These are phyloP conservation scores for Campylorhamphus procurvoides DNA, from an alignment of 2,113 vertebrate genomes.

Conservation along the genomic window DNA sequence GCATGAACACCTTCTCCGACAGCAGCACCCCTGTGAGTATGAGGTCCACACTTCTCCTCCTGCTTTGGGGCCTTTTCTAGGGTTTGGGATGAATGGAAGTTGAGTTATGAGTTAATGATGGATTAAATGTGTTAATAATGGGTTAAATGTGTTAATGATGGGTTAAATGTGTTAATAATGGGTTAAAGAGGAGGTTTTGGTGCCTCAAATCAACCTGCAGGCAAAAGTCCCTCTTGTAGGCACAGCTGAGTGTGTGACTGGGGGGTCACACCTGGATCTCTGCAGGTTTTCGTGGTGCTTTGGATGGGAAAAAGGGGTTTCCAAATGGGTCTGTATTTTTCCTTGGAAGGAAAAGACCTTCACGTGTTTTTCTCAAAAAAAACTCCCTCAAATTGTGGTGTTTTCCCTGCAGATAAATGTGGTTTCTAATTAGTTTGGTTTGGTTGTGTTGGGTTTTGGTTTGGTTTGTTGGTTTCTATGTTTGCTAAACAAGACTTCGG, in stretches of 20 bases:
- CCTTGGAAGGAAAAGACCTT: background rate
- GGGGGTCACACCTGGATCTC: fast-evolving
- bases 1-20: constrained; percentile 92
- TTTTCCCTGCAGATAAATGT: background rate
- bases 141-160: no score
- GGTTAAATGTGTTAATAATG: fast-evolving
- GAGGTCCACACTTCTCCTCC: fast-evolving
- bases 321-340: background rate
- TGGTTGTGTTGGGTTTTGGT: background rate
- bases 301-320: background rate
- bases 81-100: fast-evolving
- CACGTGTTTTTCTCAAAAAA: background rate
- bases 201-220: background rate
- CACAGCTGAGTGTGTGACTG: fast-evolving
- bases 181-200: background rate
- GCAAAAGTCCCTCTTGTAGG: background rate
- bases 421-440: background rate
- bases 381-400: fast-evolving
- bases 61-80: background rate
- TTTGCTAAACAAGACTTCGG: background rate
- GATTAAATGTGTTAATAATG: background rate
- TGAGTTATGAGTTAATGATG: fast-evolving
- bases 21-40: constrained; percentile 93
- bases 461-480: background rate
- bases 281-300: background rate